These are phyloP conservation scores for Euwallacea fornicatus DNA, from an alignment of 1,140 invertebrate genomes.

Conservation along the genomic window DNA sequence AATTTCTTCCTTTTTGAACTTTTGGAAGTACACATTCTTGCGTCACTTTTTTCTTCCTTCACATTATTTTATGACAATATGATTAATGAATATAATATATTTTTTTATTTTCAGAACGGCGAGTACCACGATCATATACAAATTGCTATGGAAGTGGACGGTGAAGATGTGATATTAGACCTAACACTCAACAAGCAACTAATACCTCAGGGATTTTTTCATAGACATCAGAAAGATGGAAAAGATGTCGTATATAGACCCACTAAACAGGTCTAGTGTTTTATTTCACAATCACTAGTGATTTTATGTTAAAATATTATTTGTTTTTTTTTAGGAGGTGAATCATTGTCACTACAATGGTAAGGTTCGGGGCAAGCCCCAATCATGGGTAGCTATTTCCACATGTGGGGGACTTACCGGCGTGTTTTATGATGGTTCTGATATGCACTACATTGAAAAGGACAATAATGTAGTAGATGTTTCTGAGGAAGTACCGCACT, in stretches of 20 bases:
- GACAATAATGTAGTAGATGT: slow-evolving; percentile 46
- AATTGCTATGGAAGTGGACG: slow-evolving; percentile 67
- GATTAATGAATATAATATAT: background rate
- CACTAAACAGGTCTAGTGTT: slow-evolving; percentile 63
- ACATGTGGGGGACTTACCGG: slow-evolving; percentile 80
- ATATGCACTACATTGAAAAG: slow-evolving; percentile 74
- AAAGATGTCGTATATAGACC: slow-evolving; percentile 64
- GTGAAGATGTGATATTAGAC: slow-evolving; percentile 69
- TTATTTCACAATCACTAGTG: slow-evolving; percentile 10
- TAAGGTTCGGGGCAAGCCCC: slow-evolving; percentile 65
- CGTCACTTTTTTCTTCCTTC: no score
- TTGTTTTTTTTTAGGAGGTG: slow-evolving; percentile 62
- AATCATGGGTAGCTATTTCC: slow-evolving; percentile 83
- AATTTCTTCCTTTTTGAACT: no score
- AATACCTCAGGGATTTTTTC: slow-evolving; percentile 71
- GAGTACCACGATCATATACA: slow-evolving; percentile 70
- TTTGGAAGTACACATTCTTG: no score
- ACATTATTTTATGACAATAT: background rate
- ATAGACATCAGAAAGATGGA: slow-evolving; percentile 72
- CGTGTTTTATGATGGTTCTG: slow-evolving; percentile 76
- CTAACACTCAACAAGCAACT: slow-evolving; percentile 77
- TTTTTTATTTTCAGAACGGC: slow-evolving; percentile 61
- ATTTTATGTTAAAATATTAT: background rate
- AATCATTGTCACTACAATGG: slow-evolving; percentile 85
- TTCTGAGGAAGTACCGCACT: slow-evolving; percentile 60